A percentile compares a stretch with the other conserved stretches of the same genome.
phyloP scores from a whole-genome alignment of 2,797 vertebrate species.

The Falco biarmicus region DNA sequence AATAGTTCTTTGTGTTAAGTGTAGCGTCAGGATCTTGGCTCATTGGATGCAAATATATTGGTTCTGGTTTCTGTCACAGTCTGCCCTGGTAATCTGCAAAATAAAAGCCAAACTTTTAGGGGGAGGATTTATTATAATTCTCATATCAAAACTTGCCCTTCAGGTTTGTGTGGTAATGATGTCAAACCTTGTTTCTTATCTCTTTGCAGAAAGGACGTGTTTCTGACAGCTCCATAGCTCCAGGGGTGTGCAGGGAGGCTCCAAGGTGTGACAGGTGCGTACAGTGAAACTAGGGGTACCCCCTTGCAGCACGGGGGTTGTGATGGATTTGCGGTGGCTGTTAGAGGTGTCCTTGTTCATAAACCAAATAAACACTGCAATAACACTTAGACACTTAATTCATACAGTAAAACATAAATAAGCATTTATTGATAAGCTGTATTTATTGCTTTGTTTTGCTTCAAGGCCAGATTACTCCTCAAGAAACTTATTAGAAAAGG shows the following conservation, averaged over 20 bases:
- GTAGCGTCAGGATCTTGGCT: neutral
- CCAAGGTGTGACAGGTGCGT: neutral
- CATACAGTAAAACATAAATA: neutral
- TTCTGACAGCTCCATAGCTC: neutral
- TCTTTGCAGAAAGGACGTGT: neutral
- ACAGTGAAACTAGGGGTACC: neutral
- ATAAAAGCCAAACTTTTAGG: neutral
- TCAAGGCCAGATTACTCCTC: neutral
- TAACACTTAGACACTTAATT: neutral
- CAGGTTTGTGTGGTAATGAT: neutral
- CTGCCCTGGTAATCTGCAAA: neutral
- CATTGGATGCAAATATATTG: neutral
- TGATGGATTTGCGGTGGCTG: neutral
- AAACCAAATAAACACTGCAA: neutral
- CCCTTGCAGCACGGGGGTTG: neutral
- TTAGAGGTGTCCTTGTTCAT: neutral
- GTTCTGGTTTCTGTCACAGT: neutral
- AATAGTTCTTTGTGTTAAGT: neutral
- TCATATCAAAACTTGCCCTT: neutral
- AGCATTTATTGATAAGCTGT: neutral
- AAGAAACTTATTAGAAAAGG: neutral
- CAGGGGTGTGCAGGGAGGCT: neutral
- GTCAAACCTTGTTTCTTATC: neutral
- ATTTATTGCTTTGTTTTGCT: neutral
- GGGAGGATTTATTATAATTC: neutral